These are phyloP conservation scores for Crax fasciolata DNA, from an alignment of 2,797 vertebrate species.

Conservation along the genomic window DNA sequence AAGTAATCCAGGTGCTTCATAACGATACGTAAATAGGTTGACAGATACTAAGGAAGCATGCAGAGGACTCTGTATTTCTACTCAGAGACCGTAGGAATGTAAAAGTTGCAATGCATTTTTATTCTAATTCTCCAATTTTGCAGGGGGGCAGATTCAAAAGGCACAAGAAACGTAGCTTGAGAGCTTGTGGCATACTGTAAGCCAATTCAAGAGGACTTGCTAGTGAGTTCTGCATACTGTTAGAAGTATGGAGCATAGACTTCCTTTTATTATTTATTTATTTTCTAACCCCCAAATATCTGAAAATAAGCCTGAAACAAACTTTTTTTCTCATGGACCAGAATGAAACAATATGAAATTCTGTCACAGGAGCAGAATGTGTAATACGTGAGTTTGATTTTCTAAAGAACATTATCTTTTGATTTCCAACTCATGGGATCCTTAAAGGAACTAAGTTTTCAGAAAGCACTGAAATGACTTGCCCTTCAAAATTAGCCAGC, in stretches of 20 bases:
- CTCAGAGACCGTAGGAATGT: rapidly evolving
- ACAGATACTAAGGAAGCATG: not conserved
- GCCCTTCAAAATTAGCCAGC: not conserved
- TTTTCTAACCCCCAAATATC: not conserved
- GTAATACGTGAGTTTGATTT: not conserved
- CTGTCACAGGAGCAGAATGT: not conserved
- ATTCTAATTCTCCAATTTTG: not conserved
- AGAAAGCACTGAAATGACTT: not conserved
- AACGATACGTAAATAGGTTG: not conserved
- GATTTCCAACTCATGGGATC: not conserved
- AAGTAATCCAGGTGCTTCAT: not conserved
- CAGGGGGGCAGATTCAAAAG: not conserved
- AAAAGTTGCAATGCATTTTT: not conserved
- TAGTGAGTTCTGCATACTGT: not conserved
- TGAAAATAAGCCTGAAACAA: not conserved
- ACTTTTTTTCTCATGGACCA: not conserved
- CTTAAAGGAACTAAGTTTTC: not conserved
- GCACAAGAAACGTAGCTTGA: not conserved
- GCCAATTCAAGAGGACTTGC: not conserved
- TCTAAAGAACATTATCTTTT: not conserved
- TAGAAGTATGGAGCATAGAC: not conserved
- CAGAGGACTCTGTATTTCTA: not conserved
- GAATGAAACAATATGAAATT: not conserved
- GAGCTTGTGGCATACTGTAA: not conserved
- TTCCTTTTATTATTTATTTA: not conserved